Base-by-base conservation (phyloP, 2,888 invertebrate genomes). In the Callyntrura guangdongensis region DNA sequence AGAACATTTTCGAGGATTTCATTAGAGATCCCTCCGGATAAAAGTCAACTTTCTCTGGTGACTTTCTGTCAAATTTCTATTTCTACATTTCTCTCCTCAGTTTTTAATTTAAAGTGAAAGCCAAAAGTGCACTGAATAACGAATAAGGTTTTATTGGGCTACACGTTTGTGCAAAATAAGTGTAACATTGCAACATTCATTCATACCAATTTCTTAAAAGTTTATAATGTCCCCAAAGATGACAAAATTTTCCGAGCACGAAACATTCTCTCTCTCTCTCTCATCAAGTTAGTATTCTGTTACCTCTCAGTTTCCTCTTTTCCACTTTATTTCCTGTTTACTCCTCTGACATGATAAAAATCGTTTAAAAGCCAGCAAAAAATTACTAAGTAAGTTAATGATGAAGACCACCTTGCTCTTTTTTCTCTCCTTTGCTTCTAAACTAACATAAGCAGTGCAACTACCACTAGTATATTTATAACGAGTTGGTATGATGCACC, bases 381-480 rank as follows among this genome's bases (percentile, higher is more conserved):
- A 74, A 74, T 49, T 74, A 74, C 72, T n/a, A n/a, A 72, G 17
- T 4, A 36, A 72, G 17, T 45, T 72, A 45, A 72, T 72, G 72
- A 72, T 72, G 72, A 45, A 9, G 56, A 14, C 4, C 14, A n/a
- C 4, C n/a, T 5, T 5, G 17, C 56, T 56, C n/a, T n/a, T n/a
- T n/a, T n/a, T 56, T 17, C 56, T 56, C n/a, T n/a, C n/a, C n/a
- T n/a, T n/a, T n/a, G n/a, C 36, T 36, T 36, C 36, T 36, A 36
- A 6, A 36, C 3, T 6, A 6, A 36, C 6, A 6, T 36, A 36
- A 36, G 36, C 1, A 17, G 59, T 2, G 2, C 36, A 17, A 69
- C 20, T 49, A 11, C 17, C 47, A 49, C 11, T 74, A 74, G 74
- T 20, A 12, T 1, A 22, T 45, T 9, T 74, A 36, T 36, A 36